These are phyloP conservation scores for Lasaia peninsularis DNA, from an alignment of 1,140 invertebrate genomes.

Conservation along the genomic window DNA sequence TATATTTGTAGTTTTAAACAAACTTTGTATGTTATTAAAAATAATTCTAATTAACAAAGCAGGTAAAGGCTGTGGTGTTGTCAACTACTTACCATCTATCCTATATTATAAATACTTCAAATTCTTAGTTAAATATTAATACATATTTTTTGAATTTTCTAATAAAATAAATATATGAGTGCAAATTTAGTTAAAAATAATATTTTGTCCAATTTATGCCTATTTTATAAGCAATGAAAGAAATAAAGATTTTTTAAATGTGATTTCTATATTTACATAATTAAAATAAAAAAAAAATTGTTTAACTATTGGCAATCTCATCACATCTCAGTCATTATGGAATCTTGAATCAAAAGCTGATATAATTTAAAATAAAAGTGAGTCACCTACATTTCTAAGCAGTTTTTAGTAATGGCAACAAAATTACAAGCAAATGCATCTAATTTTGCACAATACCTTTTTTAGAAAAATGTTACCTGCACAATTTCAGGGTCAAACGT, in stretches of 20 bases:
- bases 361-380: not conserved
- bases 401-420: conserved; percentile 2
- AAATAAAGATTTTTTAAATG: not conserved
- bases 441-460: not conserved
- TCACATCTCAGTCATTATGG: not conserved
- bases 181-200: not conserved
- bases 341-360: not conserved
- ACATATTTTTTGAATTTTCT: not conserved
- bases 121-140: too few relatives aligned
- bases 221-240: not conserved
- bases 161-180: not conserved
- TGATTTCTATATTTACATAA: not conserved
- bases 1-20: too few relatives aligned
- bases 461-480: conserved; percentile 42
- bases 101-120: too few relatives aligned
- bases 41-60: not conserved
- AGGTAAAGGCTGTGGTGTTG: not conserved
- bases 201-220: not conserved
- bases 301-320: not conserved
- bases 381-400: not conserved
- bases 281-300: not conserved
- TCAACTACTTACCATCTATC: not conserved
- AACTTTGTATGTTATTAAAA: not conserved
- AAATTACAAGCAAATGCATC: conserved; percentile 6
- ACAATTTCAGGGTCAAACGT: conserved; percentile 52